Base-by-base conservation (phyloP, 2,888 invertebrate species). In the Caenorhabditis macrosperma region DNA sequence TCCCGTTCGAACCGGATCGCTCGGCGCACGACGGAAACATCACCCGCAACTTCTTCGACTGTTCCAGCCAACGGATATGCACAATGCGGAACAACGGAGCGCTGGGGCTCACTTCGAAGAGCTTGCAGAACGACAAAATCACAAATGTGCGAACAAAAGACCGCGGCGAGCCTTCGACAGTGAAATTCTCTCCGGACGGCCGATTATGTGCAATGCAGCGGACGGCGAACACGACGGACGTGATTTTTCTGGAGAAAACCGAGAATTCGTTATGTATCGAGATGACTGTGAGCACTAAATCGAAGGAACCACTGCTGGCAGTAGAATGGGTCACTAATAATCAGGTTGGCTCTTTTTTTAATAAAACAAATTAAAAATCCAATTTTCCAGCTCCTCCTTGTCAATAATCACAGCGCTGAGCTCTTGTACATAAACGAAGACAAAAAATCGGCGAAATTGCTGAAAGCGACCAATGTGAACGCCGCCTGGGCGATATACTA, bases 1-100 rank as follows among this genome's bases (percentile, higher is more conserved):
- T 97, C 84, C 93, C 95, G 87, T 98, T 98, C 92, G 97, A 98
- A 91, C 95, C 96, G 0, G 82, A 83, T 41, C 68, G 78, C 20
- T 77, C 72, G 28, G 38, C 76, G 3, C 57, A 78, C 48, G 76
- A 78, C 44, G 77, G 80, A 2, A 80, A 80, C 55, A 71, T 74
- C 55, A 80, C 75, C 7, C 61, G 80, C 22, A 80, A 80, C 20
- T 80, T 75, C 50, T 80, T 80, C 75, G 80, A 80, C 68, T 48
- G 46, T 12, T 80, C 80, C 22, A 64, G 68, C 63, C 80, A 75
- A 41, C 60, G 74, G 22, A 86, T 87, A 12, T 87, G 87, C 68
- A 86, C 86, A 22, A 82, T 87, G 67, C 74, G 86, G 22, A 85
- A 85, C 26, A 87, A 87, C 66, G 87, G 87, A 20, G 83, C 81